Base-by-base conservation (phyloP, 2,888 invertebrate species). In the Brassicogethes aeneus region DNA sequence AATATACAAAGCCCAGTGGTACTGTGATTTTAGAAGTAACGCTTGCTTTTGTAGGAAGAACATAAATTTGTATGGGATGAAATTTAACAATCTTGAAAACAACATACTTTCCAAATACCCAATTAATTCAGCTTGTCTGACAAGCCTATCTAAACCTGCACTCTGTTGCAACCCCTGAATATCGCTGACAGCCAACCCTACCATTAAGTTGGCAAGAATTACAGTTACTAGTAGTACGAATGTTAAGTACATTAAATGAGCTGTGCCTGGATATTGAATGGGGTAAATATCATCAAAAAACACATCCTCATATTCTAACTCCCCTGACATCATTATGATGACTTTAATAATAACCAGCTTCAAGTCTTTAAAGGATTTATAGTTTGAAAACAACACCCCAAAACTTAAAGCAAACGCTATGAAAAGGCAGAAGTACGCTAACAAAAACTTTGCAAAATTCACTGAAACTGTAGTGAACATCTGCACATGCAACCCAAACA, bases 301-400 rank as follows among this genome's bases (percentile, higher is more conserved):
- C 47, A 88, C 82, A 54, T 88, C 87, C 60, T 89, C 88, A 51
- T 85, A 87, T 61, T 88, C 88, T 36, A 89, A 62, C 63, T 90
- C 89, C 0, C 89, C 89, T 0, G 87, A 84, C 88, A 90, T 87
- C 89, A 90, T 89, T 54, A 88, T 83, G 10, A 89, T 77, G 0
- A 86, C 85, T 67, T 89, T 88, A 1, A 89, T 68, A 0, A 88
- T 58, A 1, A 78, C 75, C 39, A 76, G 73, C 1, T 76, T 70
- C 2, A 85, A 72, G 50, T 79, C 76, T 43, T 67, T 60, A 60
- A 86, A 87, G 0, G 87, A 76, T 16, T 79, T 75, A 58, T 85
- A 84, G 55, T 84, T 82, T 35, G 82, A 79, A 59, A 89, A 87
- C 3, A 90, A 67, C 2, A 90, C 85, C n/a, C 82, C 82, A 52